Percentiles rank a stretch among this genome's conserved stretches.
Conservation (phyloP, 92 coral and sea anemone genomes). For the Bergia puertoricense region DNA sequence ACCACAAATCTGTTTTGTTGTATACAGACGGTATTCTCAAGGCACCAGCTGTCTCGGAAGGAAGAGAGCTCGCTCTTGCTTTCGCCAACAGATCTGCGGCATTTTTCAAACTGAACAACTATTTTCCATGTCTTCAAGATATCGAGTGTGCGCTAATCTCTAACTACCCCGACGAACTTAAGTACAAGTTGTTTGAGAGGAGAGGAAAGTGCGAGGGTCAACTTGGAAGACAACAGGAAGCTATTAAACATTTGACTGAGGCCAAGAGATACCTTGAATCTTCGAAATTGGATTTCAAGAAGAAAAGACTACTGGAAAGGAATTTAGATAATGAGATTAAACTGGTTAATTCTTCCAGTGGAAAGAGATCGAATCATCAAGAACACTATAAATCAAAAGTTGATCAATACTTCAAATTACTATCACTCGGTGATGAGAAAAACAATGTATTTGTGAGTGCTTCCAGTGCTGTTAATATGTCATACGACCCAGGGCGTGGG, state of each 20-base stretch:
- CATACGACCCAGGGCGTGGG: slow-evolving; percentile 52
- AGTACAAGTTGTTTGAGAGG: slow-evolving; percentile 81
- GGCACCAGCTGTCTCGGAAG: slow-evolving; percentile 61
- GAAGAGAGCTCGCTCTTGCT: slow-evolving; percentile 75
- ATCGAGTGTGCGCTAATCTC: slow-evolving; percentile 67
- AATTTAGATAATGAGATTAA: slow-evolving; percentile 63
- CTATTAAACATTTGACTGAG: slow-evolving; percentile 52
- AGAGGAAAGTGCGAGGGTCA: slow-evolving; percentile 68
- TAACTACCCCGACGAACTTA: slow-evolving; percentile 73
- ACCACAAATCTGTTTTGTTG: slow-evolving; percentile 57
- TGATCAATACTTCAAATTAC: slow-evolving; percentile 25
- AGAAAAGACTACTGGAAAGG: slow-evolving; percentile 54
- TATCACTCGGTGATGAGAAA: slow-evolving; percentile 45
- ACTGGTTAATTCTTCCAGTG: slow-evolving; percentile 7
- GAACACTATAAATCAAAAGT: not conserved
- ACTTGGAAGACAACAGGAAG: slow-evolving; percentile 56
- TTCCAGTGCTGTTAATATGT: slow-evolving; percentile 65
- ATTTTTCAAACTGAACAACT: slow-evolving; percentile 63
- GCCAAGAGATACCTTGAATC: slow-evolving; percentile 58
- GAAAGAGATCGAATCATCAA: not conserved
- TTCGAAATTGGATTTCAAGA: slow-evolving; percentile 71
- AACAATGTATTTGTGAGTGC: slow-evolving; percentile 62
- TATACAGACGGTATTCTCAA: slow-evolving; percentile 74
- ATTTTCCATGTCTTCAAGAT: slow-evolving; percentile 66
- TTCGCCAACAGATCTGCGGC: slow-evolving; percentile 97